Evolutionary conservation across 2,888 invertebrate species (phyloP), one percentile per base, ranked within the genome.

Genomic region (Harpalus rufipes): DNA sequence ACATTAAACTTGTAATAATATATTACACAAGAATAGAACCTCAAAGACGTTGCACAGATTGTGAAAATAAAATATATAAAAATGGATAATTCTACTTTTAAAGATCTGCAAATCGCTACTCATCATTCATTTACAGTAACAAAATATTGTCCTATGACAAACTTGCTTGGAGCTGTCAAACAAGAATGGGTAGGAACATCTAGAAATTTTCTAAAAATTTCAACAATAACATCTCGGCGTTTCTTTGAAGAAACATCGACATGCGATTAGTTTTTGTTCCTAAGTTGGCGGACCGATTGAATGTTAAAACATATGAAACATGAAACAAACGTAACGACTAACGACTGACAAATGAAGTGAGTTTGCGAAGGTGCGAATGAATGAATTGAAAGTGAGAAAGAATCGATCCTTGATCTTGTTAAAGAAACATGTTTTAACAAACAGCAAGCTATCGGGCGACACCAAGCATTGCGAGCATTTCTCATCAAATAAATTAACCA

Each of bases 1-100:
- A 85, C 85, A 85, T 85, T 80, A 65, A 74, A 82, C 80, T 85
- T 41, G 85, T 85, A 85, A 85, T 85, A 85, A 80, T 85, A 85
- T 85, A 85, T 85, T 85, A 85, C 85, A 85, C 80, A 85, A 80
- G 58, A 85, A 59, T 79, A 82, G 74, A 82, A 82, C 74, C 74
- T 72, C 74, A 72, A 81, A 82, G 81, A 81, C 81, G 81, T 68
- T 65, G 72, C 78, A 78, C 78, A 78, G 76, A 51, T 63, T 68
- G 59, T 74, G 74, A 74, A 81, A 81, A 81, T 81, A 65, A 81
- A 68, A 80, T 80, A 80, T 80, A 81, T 82, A 74, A 82, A 82
- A 63, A 51, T 18, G 59, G 72, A 25, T 68, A 82, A 68, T 68
- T 81, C 59, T 82, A 74, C 63, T 82, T 63, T 82, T 32, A 16